phyloP scores from a whole-genome alignment of 2,113 vertebrate genomes.

The Gallinago jamesoni region DNA sequence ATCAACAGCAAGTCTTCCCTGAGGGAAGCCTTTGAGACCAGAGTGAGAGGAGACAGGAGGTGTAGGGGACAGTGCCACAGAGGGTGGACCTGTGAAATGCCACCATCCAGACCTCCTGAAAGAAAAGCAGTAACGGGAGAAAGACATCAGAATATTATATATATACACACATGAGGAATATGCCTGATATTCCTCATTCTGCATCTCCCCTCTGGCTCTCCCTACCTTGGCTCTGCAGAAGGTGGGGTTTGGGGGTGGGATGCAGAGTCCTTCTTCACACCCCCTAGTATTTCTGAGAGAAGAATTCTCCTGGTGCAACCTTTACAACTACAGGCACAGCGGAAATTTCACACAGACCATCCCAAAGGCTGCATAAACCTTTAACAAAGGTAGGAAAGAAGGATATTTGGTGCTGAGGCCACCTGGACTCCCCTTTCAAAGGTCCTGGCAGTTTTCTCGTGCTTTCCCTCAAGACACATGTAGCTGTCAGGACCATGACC shows the following conservation, averaged over 20 bases:
- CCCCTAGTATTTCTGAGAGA: neutral
- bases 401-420: neutral
- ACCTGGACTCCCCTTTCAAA: neutral
- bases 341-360: neutral
- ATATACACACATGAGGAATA: too few species aligned
- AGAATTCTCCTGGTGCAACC: neutral
- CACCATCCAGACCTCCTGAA: neutral
- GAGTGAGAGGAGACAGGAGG: neutral
- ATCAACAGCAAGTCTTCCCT: neutral
- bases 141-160: neutral
- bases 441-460: neutral
- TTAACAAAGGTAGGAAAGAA: neutral
- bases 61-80: neutral
- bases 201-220: neutral
- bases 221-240: neutral
- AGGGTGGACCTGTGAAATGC: neutral
- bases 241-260: neutral
- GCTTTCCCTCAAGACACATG: neutral
- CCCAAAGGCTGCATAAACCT: neutral
- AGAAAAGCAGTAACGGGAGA: neutral
- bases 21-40: neutral
- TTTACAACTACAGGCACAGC: neutral
- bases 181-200: fast-evolving
- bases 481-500: neutral
- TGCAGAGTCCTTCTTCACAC: neutral